Evolutionary conservation across 2,888 invertebrate genomes (phyloP).

Genomic region (Andrena marginata): DNA sequence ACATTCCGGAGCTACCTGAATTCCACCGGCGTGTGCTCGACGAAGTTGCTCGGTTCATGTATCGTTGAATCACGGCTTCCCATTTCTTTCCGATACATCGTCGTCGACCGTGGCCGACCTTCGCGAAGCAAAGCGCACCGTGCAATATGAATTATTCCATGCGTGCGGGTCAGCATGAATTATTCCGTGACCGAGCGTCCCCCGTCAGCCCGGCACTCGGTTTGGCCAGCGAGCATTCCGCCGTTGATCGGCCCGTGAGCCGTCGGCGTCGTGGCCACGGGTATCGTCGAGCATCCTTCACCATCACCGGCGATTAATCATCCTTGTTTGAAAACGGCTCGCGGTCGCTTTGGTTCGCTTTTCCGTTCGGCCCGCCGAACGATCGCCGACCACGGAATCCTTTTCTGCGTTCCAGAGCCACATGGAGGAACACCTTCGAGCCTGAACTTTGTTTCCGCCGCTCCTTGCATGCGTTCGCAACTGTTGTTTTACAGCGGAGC

Average conservation of each 20-base stretch:
- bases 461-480: slow-evolving; percentile 14
- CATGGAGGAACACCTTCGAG: neutral
- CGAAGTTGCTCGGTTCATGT: too few species aligned
- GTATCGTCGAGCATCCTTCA: slow-evolving; percentile 27
- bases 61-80: too few species aligned
- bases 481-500: slow-evolving; percentile 8
- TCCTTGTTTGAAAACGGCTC: neutral
- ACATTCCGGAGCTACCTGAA: neutral
- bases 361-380: neutral
- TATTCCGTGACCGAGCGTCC: slow-evolving; percentile 42
- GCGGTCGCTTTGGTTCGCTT: neutral
- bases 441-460: neutral
- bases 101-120: slow-evolving; percentile 41
- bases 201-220: slow-evolving; percentile 45
- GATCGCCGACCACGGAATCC: neutral
- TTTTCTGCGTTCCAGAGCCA: neutral
- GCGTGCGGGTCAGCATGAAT: slow-evolving; percentile 61
- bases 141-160: slow-evolving; percentile 67
- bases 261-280: slow-evolving; percentile 6
- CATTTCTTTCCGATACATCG: neutral
- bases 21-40: neutral
- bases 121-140: slow-evolving; percentile 45
- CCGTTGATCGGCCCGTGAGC: slow-evolving; percentile 36
- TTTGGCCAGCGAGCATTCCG: slow-evolving; percentile 42
- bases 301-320: neutral